Percentiles rank a stretch among this genome's conserved stretches.
phyloP scores from a whole-genome alignment of 2,888 invertebrate genomes.

The Synanthedon myopaeformis region DNA sequence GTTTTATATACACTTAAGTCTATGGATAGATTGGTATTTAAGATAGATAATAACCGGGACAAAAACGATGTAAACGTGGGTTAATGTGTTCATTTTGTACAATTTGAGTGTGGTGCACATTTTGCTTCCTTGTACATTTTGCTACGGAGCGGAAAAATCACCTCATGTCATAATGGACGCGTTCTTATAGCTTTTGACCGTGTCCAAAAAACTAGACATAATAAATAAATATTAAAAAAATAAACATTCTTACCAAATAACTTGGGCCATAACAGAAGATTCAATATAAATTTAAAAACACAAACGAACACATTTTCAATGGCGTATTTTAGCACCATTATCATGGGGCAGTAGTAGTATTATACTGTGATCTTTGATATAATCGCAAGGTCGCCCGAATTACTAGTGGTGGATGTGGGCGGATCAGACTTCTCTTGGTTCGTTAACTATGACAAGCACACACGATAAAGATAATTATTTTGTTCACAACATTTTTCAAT shows the following conservation, averaged over 20 bases:
- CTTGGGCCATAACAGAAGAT: conserved; percentile 17
- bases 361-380: conserved; percentile 10
- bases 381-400: conserved; percentile 15
- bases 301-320: conserved; percentile 13
- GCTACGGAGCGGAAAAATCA: too few relatives aligned
- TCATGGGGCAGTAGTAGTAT: conserved; percentile 17
- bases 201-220: too few relatives aligned
- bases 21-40: too few relatives aligned
- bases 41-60: too few relatives aligned
- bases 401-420: conserved; percentile 20
- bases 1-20: too few relatives aligned
- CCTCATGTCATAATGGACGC: too few relatives aligned
- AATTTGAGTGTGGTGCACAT: too few relatives aligned
- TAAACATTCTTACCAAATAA: conserved; percentile 25
- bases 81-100: too few relatives aligned
- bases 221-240: background rate
- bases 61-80: too few relatives aligned
- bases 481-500: background rate
- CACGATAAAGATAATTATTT: background rate
- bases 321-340: conserved; percentile 19
- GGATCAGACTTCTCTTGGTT: conserved; percentile 18
- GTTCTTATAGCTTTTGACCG: too few relatives aligned
- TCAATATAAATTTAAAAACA: conserved; percentile 10
- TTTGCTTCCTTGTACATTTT: too few relatives aligned
- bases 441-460: background rate